Evolutionary conservation across 2,113 vertebrate species (phyloP), one percentile per base, ranked within the genome.

Genomic region (Pipa parva): DNA sequence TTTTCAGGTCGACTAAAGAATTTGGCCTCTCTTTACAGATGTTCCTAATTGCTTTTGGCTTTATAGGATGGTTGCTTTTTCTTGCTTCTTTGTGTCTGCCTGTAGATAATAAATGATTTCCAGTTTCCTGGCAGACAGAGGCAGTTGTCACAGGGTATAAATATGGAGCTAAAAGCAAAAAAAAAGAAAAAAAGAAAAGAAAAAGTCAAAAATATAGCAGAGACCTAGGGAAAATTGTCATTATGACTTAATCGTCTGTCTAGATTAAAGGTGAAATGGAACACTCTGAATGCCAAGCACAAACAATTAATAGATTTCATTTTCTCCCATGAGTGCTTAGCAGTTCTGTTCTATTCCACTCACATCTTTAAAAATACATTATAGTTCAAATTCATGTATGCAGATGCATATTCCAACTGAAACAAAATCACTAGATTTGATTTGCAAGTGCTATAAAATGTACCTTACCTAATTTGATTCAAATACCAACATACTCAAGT

Each of bases 1-100:
- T 86, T 79, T 92, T 92, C 49, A 97, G 90, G 84, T 97, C 95
- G 65, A 89, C 92, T 68, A 95, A 74, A 2, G 93, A 93, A 72
- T 78, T 89, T 0, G 89, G 96, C 15, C 84, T 84, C 61, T 94
- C 91, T 17, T 88, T 83, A 50, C 88, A 79, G 68, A 74, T 67
- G 1, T 50, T 72, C 51, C 75, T 85, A 31, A 85, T 76, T 39
- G 84, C 74, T 72, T 84, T 85, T 24, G 88, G 77, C 82, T 91
- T 93, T n/a, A 80, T 74, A 12, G 77, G 80, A 28, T 82, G 78
- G 63, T 86, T 86, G 1, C 2, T 61, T 76, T 87, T 93, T 71
- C 69, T 79, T 51, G 76, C 46, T 2, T 87, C 85, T 71, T 84
- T 91, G 56, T 83, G 79, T 57, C 84, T 88, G 59, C 80, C 83